These are phyloP conservation scores for Tolypeutes matacus DNA, from an alignment of 2,797 vertebrate genomes.

Conservation along the genomic window DNA sequence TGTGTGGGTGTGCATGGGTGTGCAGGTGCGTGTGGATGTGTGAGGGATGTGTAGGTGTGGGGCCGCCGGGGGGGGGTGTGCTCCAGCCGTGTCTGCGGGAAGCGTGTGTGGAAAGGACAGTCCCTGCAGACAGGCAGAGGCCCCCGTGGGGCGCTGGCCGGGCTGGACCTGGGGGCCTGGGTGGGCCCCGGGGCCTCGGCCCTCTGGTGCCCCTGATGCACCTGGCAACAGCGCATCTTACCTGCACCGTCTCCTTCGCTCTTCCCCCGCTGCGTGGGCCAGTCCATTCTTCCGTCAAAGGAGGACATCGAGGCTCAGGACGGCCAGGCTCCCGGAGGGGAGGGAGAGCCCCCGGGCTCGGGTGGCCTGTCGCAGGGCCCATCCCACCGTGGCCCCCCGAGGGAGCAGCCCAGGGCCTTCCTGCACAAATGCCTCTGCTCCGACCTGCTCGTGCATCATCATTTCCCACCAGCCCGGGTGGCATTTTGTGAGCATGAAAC, in stretches of 20 bases:
- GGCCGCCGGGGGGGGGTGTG: too few species aligned
- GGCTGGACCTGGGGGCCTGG: too few species aligned
- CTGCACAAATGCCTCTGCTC: not conserved
- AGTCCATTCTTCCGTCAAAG: accelerated
- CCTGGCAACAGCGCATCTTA: not conserved
- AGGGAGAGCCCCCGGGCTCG: not conserved
- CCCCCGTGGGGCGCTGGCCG: too few species aligned
- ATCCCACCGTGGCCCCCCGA: not conserved
- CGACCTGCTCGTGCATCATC: not conserved
- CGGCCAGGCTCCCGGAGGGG: not conserved
- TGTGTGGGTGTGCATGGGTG: too few species aligned
- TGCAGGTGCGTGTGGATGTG: not conserved
- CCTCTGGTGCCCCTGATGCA: too few species aligned
- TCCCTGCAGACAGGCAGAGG: too few species aligned
- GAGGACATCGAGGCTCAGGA: not conserved
- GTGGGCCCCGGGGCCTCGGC: too few species aligned
- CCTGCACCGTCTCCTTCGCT: not conserved
- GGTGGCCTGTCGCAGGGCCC: not conserved
- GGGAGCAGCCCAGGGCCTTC: not conserved
- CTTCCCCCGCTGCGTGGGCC: not conserved
- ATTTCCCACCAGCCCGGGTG: not conserved
- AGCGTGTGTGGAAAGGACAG: not conserved
- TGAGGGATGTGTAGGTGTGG: not conserved
- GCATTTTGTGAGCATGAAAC: not conserved
- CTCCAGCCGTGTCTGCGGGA: accelerated